These are phyloP conservation scores for Spatulosminthurus flaviceps DNA, from an alignment of 2,888 invertebrate species.

Conservation along the genomic window DNA sequence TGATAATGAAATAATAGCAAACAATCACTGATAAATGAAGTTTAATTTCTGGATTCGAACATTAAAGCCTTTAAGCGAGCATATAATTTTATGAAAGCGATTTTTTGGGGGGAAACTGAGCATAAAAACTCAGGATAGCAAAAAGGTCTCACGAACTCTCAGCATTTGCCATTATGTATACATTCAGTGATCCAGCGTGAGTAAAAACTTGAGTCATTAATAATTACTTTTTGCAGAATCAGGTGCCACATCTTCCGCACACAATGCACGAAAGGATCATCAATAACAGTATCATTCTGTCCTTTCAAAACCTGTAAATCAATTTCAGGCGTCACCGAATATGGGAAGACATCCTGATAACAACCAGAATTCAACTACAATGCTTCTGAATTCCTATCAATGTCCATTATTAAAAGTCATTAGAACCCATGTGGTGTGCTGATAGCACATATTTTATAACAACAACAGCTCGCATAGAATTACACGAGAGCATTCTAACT, in stretches of 20 bases:
- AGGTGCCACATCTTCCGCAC: neutral
- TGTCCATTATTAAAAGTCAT: neutral
- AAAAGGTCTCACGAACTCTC: neutral
- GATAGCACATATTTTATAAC: slow-evolving; percentile 5
- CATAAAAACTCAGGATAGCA: too few relatives aligned
- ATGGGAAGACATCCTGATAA: slow-evolving; percentile 2
- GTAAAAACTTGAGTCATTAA: neutral
- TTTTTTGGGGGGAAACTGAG: too few relatives aligned
- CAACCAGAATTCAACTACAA: slow-evolving; percentile 22
- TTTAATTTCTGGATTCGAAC: too few relatives aligned
- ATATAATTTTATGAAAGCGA: too few relatives aligned
- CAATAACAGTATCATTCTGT: slow-evolving; percentile 8
- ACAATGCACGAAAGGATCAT: slow-evolving; percentile 14
- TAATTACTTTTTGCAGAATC: neutral
- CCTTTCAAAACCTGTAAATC: slow-evolving; percentile 27
- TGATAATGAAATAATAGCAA: neutral
- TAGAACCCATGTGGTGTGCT: neutral
- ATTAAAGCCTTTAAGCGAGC: too few relatives aligned
- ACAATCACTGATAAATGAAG: too few relatives aligned
- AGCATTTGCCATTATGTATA: too few relatives aligned
- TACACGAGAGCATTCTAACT: neutral
- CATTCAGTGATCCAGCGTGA: neutral
- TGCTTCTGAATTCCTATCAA: slow-evolving; percentile 5
- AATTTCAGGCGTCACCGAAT: slow-evolving; percentile 9
- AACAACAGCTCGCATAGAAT: neutral